A percentile compares a stretch with the other conserved stretches of the same genome.
Evolutionary conservation across 1,140 invertebrate species (phyloP).

Genomic region (Cepaea nemoralis): DNA sequence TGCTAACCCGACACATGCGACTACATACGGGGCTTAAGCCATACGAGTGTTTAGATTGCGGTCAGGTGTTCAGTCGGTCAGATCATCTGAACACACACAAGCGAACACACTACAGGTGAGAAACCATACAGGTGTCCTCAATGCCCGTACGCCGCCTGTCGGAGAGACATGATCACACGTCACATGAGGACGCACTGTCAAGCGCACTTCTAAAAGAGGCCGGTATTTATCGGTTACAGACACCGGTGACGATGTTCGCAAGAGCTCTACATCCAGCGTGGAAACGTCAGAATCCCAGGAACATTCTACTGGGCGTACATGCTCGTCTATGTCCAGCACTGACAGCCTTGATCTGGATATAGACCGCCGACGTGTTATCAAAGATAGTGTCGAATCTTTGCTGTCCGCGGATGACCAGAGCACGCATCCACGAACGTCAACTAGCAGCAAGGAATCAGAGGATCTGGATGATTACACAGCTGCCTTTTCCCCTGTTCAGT

Average conservation of each 20-base stretch:
- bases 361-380: conserved; percentile 11
- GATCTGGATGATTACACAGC: conserved; percentile 22
- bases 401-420: conserved; percentile 37
- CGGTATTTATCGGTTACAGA: conserved; percentile 63
- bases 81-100: conserved; percentile 90
- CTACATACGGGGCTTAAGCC: conserved; percentile 72
- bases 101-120: conserved; percentile 72
- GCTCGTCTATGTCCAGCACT: conserved; percentile 65
- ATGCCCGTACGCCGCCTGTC: conserved; percentile 75
- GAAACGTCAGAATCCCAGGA: conserved; percentile 65
- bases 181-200: conserved; percentile 91
- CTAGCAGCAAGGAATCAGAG: conserved; percentile 35
- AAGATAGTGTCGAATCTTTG: conserved; percentile 44
- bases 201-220: conserved; percentile 63
- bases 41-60: conserved; percentile 70
- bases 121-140: conserved; percentile 72
- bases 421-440: conserved; percentile 2
- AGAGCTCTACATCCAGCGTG: conserved; percentile 64
- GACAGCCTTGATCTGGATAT: conserved; percentile 66
- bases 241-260: conserved; percentile 51
- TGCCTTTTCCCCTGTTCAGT: neutral
- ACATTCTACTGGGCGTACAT: conserved; percentile 47
- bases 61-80: conserved; percentile 75
- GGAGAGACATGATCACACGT: conserved; percentile 97
- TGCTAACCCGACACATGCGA: conserved; percentile 96